These are phyloP conservation scores for Paguma larvata DNA, from an alignment of 2,797 vertebrate species.

Conservation along the genomic window DNA sequence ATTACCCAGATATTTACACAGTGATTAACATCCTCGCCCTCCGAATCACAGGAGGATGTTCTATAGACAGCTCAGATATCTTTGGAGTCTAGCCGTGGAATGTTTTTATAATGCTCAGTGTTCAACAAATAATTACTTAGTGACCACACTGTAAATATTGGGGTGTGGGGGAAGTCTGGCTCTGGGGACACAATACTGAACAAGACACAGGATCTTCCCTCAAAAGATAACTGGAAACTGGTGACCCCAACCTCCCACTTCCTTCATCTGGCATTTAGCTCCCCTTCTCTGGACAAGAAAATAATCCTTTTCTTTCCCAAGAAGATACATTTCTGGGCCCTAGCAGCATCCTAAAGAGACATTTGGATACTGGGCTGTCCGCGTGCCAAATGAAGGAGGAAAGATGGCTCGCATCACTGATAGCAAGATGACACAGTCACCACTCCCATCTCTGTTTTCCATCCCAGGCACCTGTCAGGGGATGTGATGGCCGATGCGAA, in stretches of 20 bases:
- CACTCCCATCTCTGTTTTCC: neutral
- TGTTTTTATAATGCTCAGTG: neutral
- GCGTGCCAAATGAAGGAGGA: neutral
- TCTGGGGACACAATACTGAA: neutral
- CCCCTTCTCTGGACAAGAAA: neutral
- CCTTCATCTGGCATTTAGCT: neutral
- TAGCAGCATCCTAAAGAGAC: neutral
- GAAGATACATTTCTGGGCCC: neutral
- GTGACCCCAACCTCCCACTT: neutral
- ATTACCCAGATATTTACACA: conserved; percentile 74
- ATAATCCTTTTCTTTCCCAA: neutral
- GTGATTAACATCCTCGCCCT: conserved; percentile 58
- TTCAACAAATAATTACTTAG: conserved; percentile 43
- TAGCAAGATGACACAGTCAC: neutral
- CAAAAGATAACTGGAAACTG: neutral
- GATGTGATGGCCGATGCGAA: neutral
- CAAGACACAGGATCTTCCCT: neutral
- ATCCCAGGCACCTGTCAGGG: neutral
- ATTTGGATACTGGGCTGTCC: neutral
- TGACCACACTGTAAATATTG: neutral
- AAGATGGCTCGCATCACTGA: neutral
- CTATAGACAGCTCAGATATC: neutral
- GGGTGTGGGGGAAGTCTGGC: neutral
- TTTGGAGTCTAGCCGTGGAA: neutral
- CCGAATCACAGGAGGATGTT: neutral